Conservation (phyloP, 2,888 invertebrate species). For the Gortyna flavago region DNA sequence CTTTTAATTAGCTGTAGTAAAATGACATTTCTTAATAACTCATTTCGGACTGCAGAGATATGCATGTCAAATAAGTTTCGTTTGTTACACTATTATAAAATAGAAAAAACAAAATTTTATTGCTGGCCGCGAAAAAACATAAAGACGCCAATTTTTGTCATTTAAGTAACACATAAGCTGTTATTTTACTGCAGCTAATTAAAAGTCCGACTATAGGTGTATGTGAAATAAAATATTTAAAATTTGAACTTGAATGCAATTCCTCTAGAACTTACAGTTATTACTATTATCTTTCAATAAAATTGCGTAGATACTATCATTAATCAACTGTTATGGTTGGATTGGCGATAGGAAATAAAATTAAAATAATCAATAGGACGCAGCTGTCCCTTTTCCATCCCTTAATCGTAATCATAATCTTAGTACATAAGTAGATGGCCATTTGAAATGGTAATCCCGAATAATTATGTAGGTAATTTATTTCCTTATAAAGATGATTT, state of each 20-base stretch:
- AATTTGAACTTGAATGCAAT: background rate
- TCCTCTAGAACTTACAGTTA: background rate
- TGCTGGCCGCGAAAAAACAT: too few relatives aligned
- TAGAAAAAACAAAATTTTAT: too few relatives aligned
- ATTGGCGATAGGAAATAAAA: too few relatives aligned
- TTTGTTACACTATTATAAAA: too few relatives aligned
- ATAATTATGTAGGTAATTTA: slow-evolving; percentile 19
- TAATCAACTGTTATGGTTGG: background rate
- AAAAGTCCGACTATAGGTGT: too few relatives aligned
- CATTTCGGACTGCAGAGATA: too few relatives aligned
- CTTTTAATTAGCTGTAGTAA: too few relatives aligned
- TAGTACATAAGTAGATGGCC: slow-evolving; percentile 1
- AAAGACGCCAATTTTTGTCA: too few relatives aligned
- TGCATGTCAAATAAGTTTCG: too few relatives aligned
- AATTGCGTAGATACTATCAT: background rate
- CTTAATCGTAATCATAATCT: slow-evolving; percentile 4
- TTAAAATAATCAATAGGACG: slow-evolving; percentile 1
- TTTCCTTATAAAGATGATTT: slow-evolving; percentile 41
- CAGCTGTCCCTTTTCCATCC: slow-evolving; percentile 6
- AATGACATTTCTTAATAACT: too few relatives aligned
- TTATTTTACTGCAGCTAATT: too few relatives aligned
- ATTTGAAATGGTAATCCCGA: slow-evolving; percentile 29
- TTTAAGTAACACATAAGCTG: too few relatives aligned
- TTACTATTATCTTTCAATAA: background rate
- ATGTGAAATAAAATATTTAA: background rate